Percentiles rank a stretch among this genome's conserved stretches.
phyloP scores from a whole-genome alignment of 1,140 invertebrate species.

The Hermatobates lingyangjiaoensis region DNA sequence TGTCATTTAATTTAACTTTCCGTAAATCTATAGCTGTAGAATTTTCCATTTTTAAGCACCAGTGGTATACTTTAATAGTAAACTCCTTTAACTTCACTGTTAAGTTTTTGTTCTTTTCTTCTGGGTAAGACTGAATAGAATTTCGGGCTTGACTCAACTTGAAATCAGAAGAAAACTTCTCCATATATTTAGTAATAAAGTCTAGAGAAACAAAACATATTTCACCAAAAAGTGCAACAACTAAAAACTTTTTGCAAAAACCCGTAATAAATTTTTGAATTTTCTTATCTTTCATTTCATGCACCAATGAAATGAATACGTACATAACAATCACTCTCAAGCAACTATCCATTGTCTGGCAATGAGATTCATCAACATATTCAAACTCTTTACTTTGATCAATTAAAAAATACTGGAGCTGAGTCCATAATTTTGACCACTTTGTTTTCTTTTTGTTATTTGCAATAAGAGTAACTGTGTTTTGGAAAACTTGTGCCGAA shows the following conservation, averaged over 20 bases:
- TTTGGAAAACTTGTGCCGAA: constrained; percentile 41
- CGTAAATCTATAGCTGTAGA: background rate
- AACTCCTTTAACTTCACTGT: background rate
- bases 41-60: constrained; percentile 25
- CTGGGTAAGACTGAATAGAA: background rate
- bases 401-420: constrained; percentile 35
- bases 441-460: background rate
- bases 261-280: constrained; percentile 50
- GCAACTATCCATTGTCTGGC: constrained; percentile 34
- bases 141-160: too few species aligned
- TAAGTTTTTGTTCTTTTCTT: background rate
- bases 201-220: constrained; percentile 60
- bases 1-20: constrained; percentile 4
- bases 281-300: constrained; percentile 58
- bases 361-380: constrained; percentile 30
- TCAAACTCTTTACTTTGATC: constrained; percentile 41
- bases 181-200: constrained; percentile 44
- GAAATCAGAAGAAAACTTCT: constrained; percentile 20
- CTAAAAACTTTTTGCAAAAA: constrained; percentile 46
- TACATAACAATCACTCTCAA: constrained; percentile 51
- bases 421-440: background rate
- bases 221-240: constrained; percentile 40
- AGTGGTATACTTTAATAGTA: constrained; percentile 22
- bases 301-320: constrained; percentile 52
- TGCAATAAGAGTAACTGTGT: constrained; percentile 18